Percentiles rank a stretch among this genome's conserved stretches.
phyloP scores from a whole-genome alignment of 2,113 vertebrate genomes.

The Dipodomys stephensi region DNA sequence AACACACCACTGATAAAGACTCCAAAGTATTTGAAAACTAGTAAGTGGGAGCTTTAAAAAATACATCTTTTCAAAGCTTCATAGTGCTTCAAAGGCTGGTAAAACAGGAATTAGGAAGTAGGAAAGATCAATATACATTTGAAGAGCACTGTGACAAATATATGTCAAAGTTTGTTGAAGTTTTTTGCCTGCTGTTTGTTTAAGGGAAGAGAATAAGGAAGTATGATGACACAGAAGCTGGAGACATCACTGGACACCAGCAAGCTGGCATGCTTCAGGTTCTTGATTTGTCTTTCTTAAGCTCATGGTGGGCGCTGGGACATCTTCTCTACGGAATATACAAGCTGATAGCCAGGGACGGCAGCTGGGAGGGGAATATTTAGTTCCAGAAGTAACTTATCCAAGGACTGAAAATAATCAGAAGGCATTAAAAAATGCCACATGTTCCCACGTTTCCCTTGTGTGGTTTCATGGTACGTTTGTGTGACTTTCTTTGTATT shows the following conservation, averaged over 20 bases:
- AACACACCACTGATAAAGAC: not conserved
- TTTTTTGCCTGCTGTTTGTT: not conserved
- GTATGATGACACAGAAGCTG: too few relatives aligned
- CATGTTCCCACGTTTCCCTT: not conserved
- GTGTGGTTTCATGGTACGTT: not conserved
- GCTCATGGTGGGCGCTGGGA: not conserved
- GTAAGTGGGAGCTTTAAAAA: slow-evolving; percentile 31
- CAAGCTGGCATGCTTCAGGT: not conserved
- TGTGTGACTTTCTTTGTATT: not conserved
- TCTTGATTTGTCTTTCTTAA: not conserved
- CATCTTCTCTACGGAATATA: not conserved
- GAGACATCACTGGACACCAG: not conserved
- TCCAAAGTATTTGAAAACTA: not conserved
- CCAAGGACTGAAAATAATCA: not conserved
- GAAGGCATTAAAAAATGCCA: too few relatives aligned
- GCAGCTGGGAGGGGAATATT: not conserved
- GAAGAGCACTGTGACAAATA: not conserved
- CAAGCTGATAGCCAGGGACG: not conserved
- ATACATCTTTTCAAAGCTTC: not conserved
- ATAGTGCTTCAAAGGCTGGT: not conserved
- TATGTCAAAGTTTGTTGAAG: not conserved
- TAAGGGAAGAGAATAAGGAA: not conserved
- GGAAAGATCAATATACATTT: not conserved
- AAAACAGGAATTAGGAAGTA: not conserved
- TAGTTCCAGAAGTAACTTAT: not conserved